Evolutionary conservation across 2,888 invertebrate genomes (phyloP), one percentile per base, ranked within the genome.

Genomic region (Sarcophaga rosellei): DNA sequence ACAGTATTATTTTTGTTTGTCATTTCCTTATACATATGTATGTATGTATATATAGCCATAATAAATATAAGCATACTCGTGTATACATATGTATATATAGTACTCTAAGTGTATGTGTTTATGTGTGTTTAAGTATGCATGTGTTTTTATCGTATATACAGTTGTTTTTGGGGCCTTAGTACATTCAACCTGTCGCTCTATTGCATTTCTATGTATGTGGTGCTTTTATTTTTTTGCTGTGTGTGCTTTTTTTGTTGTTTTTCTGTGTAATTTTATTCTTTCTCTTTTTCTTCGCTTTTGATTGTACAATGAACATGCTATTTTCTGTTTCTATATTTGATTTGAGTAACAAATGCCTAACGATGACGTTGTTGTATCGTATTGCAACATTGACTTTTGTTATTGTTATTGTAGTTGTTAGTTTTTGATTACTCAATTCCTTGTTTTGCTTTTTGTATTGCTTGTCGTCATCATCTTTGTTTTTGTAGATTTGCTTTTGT

Each of bases 181-280:
- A 75, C 86, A 79, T 86, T 86, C 86, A 86, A 86, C 86, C 86
- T 86, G 86, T 86, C 86, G 81, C 86, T 86, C 81, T 86, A 85
- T 82, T 87, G 81, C 80, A 77, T 80, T 80, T 80, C 75, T 72
- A 70, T 85, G 75, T 84, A 15, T 53, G 4, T 53, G 12, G 12
- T 53, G 53, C 15, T 53, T 53, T 81, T 86, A 81, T 75, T 86
- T 81, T 83, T 86, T 73, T 70, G 68, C 23, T 69, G 21, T 77
- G 68, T 35, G 35, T 21, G 45, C 61, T 44, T 62, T 68, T 68
- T 44, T 75, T 59, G n/a, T 72, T 53, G 6, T 74, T 57, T 57
- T 35, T 57, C 20, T 2, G 6, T 17, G 44, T 66, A 47, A 17
- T 45, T 70, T 17, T 73, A 21, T 72, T 21, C 8, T 69, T 66